These are phyloP conservation scores for Campylomormyrus numenius DNA, from an alignment of 2,113 vertebrate species.

Conservation along the genomic window DNA sequence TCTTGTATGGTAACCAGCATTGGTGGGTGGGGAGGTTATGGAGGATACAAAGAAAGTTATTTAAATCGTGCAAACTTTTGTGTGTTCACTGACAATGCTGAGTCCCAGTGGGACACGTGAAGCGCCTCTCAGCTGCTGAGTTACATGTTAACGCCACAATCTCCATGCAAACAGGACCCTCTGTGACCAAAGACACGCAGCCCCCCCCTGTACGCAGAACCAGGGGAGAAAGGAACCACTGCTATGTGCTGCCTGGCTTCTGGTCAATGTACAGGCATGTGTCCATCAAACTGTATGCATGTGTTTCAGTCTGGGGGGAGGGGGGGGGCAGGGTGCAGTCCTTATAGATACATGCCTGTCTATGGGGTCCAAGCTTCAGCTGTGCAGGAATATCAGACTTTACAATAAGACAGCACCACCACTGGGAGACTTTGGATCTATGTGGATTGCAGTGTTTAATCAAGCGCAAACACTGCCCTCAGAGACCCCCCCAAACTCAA, in stretches of 20 bases:
- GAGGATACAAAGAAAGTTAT: background rate
- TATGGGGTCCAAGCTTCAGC: background rate
- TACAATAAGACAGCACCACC: background rate
- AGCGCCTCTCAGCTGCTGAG: background rate
- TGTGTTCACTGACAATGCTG: background rate
- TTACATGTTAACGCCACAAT: background rate
- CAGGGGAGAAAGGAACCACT: background rate
- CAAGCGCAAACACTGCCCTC: background rate
- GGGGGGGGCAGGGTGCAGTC: background rate
- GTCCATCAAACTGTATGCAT: background rate
- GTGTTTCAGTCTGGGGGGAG: background rate
- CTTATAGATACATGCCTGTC: background rate
- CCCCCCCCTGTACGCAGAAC: background rate
- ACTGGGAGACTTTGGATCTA: background rate
- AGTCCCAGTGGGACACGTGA: background rate
- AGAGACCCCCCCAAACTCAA: background rate
- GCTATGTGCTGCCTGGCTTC: background rate
- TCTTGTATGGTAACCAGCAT: background rate
- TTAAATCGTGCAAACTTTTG: background rate
- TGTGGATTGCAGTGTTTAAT: background rate
- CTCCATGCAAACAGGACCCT: background rate
- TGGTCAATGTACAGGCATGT: background rate
- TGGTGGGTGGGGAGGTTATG: background rate
- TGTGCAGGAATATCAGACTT: background rate
- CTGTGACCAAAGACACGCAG: background rate